Percentiles rank a stretch among this genome's conserved stretches.
Evolutionary conservation across 2,113 vertebrate genomes (phyloP).

Genomic region (Elephas maximus): DNA sequence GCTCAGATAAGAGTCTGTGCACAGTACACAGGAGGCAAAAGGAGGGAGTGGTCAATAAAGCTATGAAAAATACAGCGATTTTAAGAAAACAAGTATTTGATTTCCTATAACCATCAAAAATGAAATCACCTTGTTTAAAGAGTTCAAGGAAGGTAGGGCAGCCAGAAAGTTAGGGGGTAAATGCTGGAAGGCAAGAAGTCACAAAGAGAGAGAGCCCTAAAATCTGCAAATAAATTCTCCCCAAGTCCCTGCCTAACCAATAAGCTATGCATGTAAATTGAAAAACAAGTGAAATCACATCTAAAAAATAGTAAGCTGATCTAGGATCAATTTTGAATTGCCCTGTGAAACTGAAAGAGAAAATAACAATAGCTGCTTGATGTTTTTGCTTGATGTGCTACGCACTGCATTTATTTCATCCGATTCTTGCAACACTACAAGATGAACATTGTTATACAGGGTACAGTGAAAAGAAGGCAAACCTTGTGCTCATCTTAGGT

Average conservation of each 20-base stretch:
- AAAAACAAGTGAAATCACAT: background rate
- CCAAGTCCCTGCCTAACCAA: background rate
- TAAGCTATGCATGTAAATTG: background rate
- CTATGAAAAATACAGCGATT: slow-evolving; percentile 38
- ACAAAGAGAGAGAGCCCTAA: background rate
- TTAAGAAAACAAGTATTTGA: slow-evolving; percentile 14
- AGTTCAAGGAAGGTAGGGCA: background rate
- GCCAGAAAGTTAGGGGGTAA: background rate
- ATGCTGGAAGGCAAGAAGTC: background rate
- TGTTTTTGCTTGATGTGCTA: background rate
- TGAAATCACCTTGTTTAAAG: background rate
- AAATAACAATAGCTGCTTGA: background rate
- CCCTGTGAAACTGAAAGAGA: background rate
- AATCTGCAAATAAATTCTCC: background rate
- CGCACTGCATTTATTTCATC: background rate
- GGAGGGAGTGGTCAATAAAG: background rate
- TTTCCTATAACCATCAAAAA: slow-evolving; percentile 19
- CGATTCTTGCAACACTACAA: slow-evolving; percentile 20
- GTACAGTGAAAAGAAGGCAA: slow-evolving; percentile 32
- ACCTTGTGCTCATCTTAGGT: slow-evolving; percentile 21
- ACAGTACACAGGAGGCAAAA: background rate
- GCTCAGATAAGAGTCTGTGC: slow-evolving; percentile 2
- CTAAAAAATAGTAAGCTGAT: background rate
- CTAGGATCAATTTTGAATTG: background rate
- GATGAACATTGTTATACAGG: background rate